Base-by-base conservation (phyloP, 2,888 invertebrate species). In the Dyspetes luteomarginatus region DNA sequence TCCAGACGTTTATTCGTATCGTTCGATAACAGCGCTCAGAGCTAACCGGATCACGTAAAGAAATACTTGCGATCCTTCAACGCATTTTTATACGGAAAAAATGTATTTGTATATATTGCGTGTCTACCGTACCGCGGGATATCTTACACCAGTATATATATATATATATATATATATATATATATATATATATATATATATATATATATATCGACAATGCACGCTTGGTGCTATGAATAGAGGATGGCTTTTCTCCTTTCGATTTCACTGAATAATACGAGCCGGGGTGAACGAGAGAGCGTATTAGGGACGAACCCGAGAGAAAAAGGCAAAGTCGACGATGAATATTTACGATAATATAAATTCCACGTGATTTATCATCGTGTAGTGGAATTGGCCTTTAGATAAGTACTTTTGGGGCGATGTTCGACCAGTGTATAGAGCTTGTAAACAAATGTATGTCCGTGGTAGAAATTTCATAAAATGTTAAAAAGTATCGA, bases 21-120 rank as follows among this genome's bases (percentile, higher is more conserved):
- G 50, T 62, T 65, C 69, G 58, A 78, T 62, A 52, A 26, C n/a
- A 58, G 22, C 64, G 15, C 48, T 28, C 22, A 15, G 50, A 45
- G 12, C 69, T 78, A 73, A 76, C 41, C 76, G 48, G 81, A 81
- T 83, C 82, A 83, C 83, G 82, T 81, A 78, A 68, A 80, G 78
- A 78, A 76, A 80, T 67, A 15, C 48, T 56, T 48, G 22, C 3
- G 17, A 48, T 60, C 41, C 74, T 69, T 43, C 30, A 24, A 19
- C 69, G 69, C 24, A 72, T 75, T 78, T 79, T 78, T 74, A 76
- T 79, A 58, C 48, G 50, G 43, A 45, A 50, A 69, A 62, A 26
- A 56, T n/a, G 41, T n/a, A n/a, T n/a, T n/a, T n/a, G n/a, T 22
- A 7, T 41, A 56, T 55, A 65, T 65, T 41, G 36, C 30, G 36